Evolutionary conservation across 2,888 invertebrate genomes (phyloP), one percentile per base, ranked within the genome.

Genomic region (Trypoxylon attenuatum): DNA sequence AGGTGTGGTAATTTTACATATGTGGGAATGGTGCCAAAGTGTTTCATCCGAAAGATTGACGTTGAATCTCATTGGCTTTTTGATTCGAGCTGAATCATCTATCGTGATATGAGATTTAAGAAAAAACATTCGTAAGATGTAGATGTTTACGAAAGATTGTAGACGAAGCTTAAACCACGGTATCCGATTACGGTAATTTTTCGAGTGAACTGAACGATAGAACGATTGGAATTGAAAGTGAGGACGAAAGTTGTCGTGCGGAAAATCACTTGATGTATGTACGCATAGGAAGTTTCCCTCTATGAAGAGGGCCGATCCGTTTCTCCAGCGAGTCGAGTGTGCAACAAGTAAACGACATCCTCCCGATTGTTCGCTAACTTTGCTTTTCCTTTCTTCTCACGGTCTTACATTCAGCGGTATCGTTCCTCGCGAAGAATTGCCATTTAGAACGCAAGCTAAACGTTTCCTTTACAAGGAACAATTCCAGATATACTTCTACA

Each of bases 181-280:
- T 47, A 65, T 43, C 38, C 16, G 25, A 19, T 33, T 46, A 27
- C 5, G 43, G 33, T 66, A 66, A 66, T 66, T 53, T n/a, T 42
- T 22, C 29, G 22, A 19, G 19, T 45, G 45, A 38, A 21, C 47
- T 16, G 27, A 49, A 56, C 16, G 46, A 13, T 43, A 16, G 45
- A 53, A 58, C 49, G 58, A 66, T 66, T 23, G 25, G 46, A 13
- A 50, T 38, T 29, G 54, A 55, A 38, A 52, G 45, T 22, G 46
- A 54, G 50, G 39, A 56, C 39, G 51, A 53, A 64, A 55, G 67
- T 56, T 70, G 63, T 68, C 67, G 77, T 70, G 74, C 61, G 49
- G 74, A 73, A 75, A 71, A 73, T 73, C 68, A 58, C n/a, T 41
- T 45, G 52, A 50, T 51, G 33, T n/a, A n/a, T n/a, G 55, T 52